Evolutionary conservation across 2,797 vertebrate species (phyloP), one percentile per base, ranked within the genome.

Genomic region (Chelon auratus): DNA sequence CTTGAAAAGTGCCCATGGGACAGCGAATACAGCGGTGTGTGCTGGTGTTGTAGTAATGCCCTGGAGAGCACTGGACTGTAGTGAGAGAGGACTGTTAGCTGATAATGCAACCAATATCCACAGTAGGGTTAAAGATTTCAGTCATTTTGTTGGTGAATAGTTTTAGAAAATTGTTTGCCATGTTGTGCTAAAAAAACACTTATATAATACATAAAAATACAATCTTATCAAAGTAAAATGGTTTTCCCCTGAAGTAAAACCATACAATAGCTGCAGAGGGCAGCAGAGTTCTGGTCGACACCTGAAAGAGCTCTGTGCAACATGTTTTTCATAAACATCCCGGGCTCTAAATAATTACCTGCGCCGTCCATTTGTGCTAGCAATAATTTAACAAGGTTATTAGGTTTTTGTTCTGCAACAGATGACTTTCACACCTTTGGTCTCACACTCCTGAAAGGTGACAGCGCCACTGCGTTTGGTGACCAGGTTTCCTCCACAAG

Each of bases 21-120:
- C 98, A 99, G 24, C 98, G 97, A 77, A 99, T 96, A 65, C 98
- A 99, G 69, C 97, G 96, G 90, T 99, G 98, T 26, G 96, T 99
- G 81, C 94, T 96, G 73, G 96, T 97, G 84, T 97, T 97, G 87
- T 99, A 99, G 89, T 96, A 97, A 91, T 99, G 98, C 62, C 98
- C 98, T 2, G 98, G 97, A 22, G 98, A 99, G 66, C 98, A 99
- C 74, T 97, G 98, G 89, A 99, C 98, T 99, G 89, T 80, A 81
- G 57, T 0, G 39, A 62, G 1, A 59, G 1, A 56, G 6, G 8
- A 5, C 30, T 39, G 42, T 85, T 51, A 73, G 40, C 53, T 43
- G 0, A 40, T 50, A 67, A 50, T 7, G 4, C 15, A n/a, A 0
- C 6, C 0, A 45, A 24, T 14, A 55, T n/a, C 61, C 4, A 45